Evolutionary conservation across 2,888 invertebrate genomes (phyloP).

Genomic region (Pristionchus exspectatus): DNA sequence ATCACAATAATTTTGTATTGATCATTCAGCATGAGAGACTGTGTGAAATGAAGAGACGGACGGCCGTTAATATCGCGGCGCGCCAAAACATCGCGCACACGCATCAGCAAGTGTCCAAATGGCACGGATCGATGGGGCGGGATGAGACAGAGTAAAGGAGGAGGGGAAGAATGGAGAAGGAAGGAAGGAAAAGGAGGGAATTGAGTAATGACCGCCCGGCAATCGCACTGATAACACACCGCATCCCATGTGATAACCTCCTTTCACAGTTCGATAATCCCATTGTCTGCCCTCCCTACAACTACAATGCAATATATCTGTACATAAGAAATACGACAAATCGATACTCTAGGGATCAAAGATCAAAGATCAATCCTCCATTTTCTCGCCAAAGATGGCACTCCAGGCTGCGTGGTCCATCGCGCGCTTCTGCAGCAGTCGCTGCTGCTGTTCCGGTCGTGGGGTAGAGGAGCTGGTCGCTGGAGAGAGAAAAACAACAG

Average conservation of each 20-base stretch:
- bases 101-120: background rate
- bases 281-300: background rate
- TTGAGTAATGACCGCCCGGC: background rate
- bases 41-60: background rate
- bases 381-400: background rate
- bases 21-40: background rate
- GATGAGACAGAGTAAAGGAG: background rate
- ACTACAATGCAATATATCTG: background rate
- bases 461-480: background rate
- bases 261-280: background rate
- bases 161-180: background rate
- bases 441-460: conserved; percentile 36
- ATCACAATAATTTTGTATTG: no score
- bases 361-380: conserved; percentile 37
- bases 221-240: background rate
- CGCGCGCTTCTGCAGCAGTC: background rate
- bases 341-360: background rate
- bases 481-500: background rate
- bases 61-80: background rate
- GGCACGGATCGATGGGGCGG: background rate
- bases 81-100: conserved; percentile 4
- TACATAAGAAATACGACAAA: background rate
- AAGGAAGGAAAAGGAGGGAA: background rate
- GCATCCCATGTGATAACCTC: background rate
- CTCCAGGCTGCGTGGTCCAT: conserved; percentile 7